These are phyloP conservation scores for Otolemur garnettii DNA, from an alignment of 2,113 vertebrate species.

Conservation along the genomic window DNA sequence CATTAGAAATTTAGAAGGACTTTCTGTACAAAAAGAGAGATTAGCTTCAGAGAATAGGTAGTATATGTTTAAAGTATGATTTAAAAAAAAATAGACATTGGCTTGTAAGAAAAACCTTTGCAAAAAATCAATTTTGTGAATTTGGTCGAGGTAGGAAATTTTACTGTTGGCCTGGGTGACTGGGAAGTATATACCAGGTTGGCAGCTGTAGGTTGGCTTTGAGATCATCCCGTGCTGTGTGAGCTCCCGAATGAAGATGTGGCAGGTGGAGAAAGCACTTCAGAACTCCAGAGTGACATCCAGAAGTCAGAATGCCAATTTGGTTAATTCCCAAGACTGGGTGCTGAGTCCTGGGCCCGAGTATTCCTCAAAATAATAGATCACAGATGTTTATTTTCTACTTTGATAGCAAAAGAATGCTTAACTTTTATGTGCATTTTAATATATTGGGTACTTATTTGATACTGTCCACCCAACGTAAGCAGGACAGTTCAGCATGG, in stretches of 20 bases:
- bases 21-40: not conserved
- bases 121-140: not conserved
- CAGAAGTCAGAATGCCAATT: conserved; percentile 22
- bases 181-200: not conserved
- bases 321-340: not conserved
- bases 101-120: not conserved
- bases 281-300: conserved; percentile 5
- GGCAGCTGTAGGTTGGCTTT: not conserved
- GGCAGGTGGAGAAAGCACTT: conserved; percentile 5
- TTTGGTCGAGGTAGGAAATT: not conserved
- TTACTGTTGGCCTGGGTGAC: not conserved
- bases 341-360: conserved; percentile 35
- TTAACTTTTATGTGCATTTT: conserved; percentile 18
- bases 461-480: not conserved
- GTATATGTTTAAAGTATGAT: not conserved
- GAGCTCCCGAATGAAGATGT: not conserved
- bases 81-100: not conserved
- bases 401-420: not conserved
- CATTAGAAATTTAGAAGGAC: not conserved
- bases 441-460: not conserved
- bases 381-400: conserved; percentile 21
- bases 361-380: not conserved
- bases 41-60: not conserved
- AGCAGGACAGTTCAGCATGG: not conserved
- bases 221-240: not conserved